A percentile compares a stretch with the other conserved stretches of the same genome.
Conservation (phyloP, 1,140 invertebrate genomes). For the Pachypsylla venusta region DNA sequence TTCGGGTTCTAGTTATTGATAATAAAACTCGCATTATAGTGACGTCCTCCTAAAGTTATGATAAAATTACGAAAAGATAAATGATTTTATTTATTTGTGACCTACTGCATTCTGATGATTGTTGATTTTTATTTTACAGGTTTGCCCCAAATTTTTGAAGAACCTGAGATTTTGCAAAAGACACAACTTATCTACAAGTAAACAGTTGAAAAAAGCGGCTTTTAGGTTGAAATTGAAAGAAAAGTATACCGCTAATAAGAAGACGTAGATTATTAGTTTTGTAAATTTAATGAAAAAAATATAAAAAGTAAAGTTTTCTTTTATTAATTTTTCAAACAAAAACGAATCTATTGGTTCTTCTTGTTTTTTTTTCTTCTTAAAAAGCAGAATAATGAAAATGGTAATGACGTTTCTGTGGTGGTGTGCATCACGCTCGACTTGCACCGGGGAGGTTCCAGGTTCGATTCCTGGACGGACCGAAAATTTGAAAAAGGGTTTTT, state of each 20-base stretch:
- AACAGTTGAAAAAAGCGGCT: constrained; percentile 34
- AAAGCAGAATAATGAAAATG: too few relatives aligned
- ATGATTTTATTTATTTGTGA: not conserved
- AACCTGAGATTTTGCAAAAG: constrained; percentile 89
- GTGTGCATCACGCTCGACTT: too few relatives aligned
- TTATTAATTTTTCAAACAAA: too few relatives aligned
- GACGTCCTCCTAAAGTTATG: not conserved
- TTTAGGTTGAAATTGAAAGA: constrained; percentile 15
- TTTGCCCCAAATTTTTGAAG: constrained; percentile 87
- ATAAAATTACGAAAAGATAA: not conserved
- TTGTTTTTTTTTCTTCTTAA: too few relatives aligned
- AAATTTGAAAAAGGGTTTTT: too few relatives aligned
- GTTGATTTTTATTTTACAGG: constrained; percentile 40
- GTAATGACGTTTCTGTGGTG: too few relatives aligned
- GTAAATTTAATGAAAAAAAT: not conserved
- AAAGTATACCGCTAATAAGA: not conserved
- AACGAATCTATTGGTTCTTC: too few relatives aligned
- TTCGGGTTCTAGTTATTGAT: not conserved
- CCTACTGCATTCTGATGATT: not conserved
- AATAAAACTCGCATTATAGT: not conserved
- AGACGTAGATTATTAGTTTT: constrained; percentile 1
- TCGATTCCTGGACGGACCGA: too few relatives aligned
- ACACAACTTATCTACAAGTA: constrained; percentile 64
- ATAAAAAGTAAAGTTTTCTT: not conserved
- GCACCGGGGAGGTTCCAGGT: too few relatives aligned